Conservation (phyloP, 2,113 vertebrate species). For the Cyphomyrus discorhynchus region DNA sequence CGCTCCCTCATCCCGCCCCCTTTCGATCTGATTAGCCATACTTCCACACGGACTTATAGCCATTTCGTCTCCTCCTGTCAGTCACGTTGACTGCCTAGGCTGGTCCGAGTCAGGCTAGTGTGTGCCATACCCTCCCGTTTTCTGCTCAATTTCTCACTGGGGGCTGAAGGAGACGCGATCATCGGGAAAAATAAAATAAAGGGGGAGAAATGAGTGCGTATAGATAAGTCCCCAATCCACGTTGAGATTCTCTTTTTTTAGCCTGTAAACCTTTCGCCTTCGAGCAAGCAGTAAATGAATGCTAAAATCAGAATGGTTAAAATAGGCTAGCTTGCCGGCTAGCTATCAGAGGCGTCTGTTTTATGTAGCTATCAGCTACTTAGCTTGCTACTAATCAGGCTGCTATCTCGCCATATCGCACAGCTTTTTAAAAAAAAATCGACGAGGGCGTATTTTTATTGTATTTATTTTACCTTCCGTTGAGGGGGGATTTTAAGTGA, state of each 20-base stretch:
- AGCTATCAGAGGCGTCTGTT: conserved; percentile 32
- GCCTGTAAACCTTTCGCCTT: background rate
- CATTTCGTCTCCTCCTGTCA: conserved; percentile 43
- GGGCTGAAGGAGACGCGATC: conserved; percentile 30
- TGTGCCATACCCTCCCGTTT: conserved; percentile 36
- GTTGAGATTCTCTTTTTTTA: background rate
- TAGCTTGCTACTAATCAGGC: conserved; percentile 27
- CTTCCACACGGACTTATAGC: conserved; percentile 16
- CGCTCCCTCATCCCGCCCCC: conserved; percentile 38
- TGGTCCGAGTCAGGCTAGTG: conserved; percentile 35
- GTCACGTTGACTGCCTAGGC: conserved; percentile 34
- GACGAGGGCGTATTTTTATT: conserved; percentile 17
- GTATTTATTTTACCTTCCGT: background rate
- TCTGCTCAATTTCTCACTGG: conserved; percentile 28
- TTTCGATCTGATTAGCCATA: conserved; percentile 39
- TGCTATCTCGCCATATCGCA: background rate
- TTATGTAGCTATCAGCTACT: conserved; percentile 29
- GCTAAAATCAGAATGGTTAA: conserved; percentile 33
- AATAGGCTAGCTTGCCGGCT: conserved; percentile 42
- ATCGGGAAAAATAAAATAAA: conserved; percentile 19
- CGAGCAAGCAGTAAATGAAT: conserved; percentile 23
- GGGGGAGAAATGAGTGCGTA: conserved; percentile 25
- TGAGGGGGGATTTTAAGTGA: background rate
- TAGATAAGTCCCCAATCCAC: background rate
- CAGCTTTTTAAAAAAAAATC: background rate